Evolutionary conservation across 2,797 vertebrate genomes (phyloP).

Genomic region (Alosa sapidissima): DNA sequence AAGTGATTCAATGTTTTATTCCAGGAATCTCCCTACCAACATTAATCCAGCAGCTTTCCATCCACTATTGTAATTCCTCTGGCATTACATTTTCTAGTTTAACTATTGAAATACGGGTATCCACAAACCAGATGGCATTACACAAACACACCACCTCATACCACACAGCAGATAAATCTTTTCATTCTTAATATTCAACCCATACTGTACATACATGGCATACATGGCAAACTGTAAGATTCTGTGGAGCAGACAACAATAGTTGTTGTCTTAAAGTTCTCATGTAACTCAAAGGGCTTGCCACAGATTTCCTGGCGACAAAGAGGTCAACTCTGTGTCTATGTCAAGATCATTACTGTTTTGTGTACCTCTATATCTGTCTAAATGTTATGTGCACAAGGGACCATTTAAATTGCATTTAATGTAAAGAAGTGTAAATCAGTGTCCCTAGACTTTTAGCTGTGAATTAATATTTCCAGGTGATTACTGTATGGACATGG

Average conservation of each 20-base stretch:
- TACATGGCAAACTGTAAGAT: neutral
- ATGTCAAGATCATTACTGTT: neutral
- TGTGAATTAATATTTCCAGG: conserved; percentile 7
- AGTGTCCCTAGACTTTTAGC: neutral
- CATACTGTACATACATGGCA: neutral
- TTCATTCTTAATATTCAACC: neutral
- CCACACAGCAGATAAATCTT: neutral
- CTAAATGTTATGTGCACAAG: neutral
- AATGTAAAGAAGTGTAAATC: neutral
- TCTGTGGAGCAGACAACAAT: neutral
- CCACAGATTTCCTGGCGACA: neutral
- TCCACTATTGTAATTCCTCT: no score
- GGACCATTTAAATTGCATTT: neutral
- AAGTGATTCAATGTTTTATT: no score
- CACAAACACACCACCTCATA: neutral
- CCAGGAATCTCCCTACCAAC: no score
- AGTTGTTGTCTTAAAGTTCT: neutral
- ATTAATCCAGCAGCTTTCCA: no score
- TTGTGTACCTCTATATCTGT: neutral
- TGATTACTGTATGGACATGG: neutral
- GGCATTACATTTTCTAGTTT: no score
- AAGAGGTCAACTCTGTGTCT: neutral
- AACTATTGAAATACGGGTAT: neutral
- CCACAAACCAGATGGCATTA: neutral
- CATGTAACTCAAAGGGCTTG: neutral